Conservation (phyloP, 2,797 vertebrate species). For the Enteromius trimaculatus region DNA sequence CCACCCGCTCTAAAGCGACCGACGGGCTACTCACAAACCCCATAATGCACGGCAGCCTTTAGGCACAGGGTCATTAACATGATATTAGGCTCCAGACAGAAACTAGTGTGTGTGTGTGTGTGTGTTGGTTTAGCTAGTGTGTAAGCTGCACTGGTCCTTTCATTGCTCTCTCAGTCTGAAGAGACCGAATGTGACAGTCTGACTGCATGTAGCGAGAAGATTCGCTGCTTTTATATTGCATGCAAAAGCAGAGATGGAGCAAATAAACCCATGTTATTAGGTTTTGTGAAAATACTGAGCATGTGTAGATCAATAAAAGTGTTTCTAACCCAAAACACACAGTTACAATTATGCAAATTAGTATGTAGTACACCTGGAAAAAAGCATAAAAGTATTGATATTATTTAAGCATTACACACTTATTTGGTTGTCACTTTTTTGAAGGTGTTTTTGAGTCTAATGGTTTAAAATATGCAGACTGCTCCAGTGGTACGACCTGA, state of each 20-base stretch:
- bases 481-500: background rate
- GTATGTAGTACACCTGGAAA: background rate
- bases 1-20: constrained; percentile 33
- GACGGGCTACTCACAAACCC: background rate
- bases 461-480: background rate
- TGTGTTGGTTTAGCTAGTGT: constrained; percentile 27
- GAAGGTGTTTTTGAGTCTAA: background rate
- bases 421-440: background rate
- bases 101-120: constrained; percentile 14
- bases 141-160: constrained; percentile 38
- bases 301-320: background rate
- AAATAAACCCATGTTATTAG: background rate
- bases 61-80: constrained; percentile 50
- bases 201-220: background rate
- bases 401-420: background rate
- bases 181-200: constrained; percentile 33
- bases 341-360: background rate
- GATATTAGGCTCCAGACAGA: constrained; percentile 37
- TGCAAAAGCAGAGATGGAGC: background rate
- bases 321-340: background rate
- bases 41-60: constrained; percentile 36
- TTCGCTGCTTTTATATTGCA: background rate
- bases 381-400: background rate
- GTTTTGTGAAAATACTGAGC: background rate
- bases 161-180: constrained; percentile 27